Percentiles rank a stretch among this genome's conserved stretches.
Conservation (phyloP, 2,113 vertebrate species). For the Protobothrops mucrosquamatus region DNA sequence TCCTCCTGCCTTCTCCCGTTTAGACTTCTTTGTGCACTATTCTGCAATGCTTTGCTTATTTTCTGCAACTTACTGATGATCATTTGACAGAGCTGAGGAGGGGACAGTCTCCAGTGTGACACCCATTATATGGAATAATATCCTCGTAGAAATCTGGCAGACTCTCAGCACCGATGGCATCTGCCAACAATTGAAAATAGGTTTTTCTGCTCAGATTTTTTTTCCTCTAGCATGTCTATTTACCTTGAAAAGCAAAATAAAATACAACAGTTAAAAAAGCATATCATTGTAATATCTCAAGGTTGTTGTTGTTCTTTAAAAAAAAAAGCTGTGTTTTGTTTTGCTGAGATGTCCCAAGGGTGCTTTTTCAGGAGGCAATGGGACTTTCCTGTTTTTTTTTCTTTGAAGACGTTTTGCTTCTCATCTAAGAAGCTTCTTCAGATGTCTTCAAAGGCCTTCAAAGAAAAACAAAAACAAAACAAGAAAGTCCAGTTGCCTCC, state of each 20-base stretch:
- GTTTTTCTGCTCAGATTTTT: not conserved
- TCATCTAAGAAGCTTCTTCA: no score
- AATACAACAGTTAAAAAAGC: not conserved
- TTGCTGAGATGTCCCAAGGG: no score
- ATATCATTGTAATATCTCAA: not conserved
- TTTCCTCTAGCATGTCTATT: not conserved
- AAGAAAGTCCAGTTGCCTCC: no score
- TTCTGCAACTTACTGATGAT: not conserved
- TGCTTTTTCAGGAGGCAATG: no score
- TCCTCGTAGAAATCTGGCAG: not conserved
- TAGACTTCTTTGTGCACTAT: not conserved
- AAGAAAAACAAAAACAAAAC: no score
- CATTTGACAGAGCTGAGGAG: not conserved
- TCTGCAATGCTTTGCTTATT: not conserved
- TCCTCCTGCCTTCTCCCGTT: not conserved
- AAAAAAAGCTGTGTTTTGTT: not conserved
- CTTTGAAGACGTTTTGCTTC: no score
- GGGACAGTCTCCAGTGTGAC: not conserved
- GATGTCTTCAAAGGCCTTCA: no score
- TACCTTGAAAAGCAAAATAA: not conserved
- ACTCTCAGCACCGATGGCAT: not conserved
- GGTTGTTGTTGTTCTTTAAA: not conserved
- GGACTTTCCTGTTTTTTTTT: no score
- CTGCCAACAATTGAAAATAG: not conserved
- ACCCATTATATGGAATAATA: not conserved